Base-by-base conservation (phyloP, 2,888 invertebrate species). In the Pandemis cinnamomeana region DNA sequence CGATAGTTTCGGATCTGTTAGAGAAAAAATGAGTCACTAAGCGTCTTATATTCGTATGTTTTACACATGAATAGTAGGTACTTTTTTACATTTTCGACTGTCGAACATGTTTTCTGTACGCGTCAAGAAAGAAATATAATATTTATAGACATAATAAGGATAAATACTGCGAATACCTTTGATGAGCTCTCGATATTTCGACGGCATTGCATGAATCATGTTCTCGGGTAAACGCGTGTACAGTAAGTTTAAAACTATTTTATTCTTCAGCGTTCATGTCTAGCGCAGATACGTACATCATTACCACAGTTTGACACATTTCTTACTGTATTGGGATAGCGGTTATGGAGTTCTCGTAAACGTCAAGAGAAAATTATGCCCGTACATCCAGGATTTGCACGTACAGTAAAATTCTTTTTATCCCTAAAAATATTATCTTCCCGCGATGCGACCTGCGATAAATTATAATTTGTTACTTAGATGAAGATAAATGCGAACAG, bases 401-500 rank as follows among this genome's bases (percentile, higher is more conserved):
- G 10, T 55, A 20, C 15, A 15, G 53, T 15, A 53, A 44, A 44
- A 8, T 44, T 5, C 13, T 36, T 20, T 20, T 55, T 55, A 20
- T 55, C 55, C 8, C 55, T 10, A 7, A 55, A 20, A 20, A 20
- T 7, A 20, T 55, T 20, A 55, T 20, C 55, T 55, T 20, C 55
- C 10, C 55, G 20, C 2, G n/a, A 10, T 55, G n/a, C 20, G 55
- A 55, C 55, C 55, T 55, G 55, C 55, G 55, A 55, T 55, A 55
- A 55, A 55, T 55, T 20, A 55, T 55, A 55, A 55, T 55, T 55
- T 55, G 55, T 55, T 55, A 20, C 55, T 55, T 20, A 55, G 20
- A 55, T 55, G 55, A 55, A 55, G 55, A 55, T 20, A 55, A 55
- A 55, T 55, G 55, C 8, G 8, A 20, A 55, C 55, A 7, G 44